A percentile compares a stretch with the other conserved stretches of the same genome.
Evolutionary conservation across 2,113 vertebrate species (phyloP).

Genomic region (Leptobrachium ailaonicum): DNA sequence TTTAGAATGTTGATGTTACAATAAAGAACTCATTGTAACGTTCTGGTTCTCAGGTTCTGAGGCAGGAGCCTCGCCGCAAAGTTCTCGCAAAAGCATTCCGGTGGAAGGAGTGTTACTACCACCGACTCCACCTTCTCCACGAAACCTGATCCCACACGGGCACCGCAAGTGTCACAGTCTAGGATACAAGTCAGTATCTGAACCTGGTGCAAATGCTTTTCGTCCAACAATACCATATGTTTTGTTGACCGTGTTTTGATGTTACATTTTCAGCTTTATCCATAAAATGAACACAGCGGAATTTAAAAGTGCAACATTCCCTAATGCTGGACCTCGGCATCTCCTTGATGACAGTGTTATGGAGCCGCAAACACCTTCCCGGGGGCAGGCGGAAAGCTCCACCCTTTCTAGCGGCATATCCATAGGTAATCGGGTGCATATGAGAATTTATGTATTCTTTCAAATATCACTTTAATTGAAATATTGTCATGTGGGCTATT

Average conservation of each 20-base stretch:
- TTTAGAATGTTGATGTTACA: too few species aligned
- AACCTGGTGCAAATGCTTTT: background rate
- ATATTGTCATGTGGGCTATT: too few species aligned
- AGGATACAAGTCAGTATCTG: conserved; percentile 89
- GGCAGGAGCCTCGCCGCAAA: conserved; percentile 84
- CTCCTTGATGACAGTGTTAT: conserved; percentile 95
- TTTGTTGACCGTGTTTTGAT: too few species aligned
- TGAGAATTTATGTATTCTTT: too few species aligned
- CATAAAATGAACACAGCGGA: conserved; percentile 96
- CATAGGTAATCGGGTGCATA: conserved; percentile 70
- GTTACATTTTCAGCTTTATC: conserved; percentile 78
- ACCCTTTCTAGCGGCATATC: conserved; percentile 96
- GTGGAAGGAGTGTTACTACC: conserved; percentile 81
- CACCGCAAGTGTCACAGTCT: conserved; percentile 97
- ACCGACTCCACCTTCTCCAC: conserved; percentile 87
- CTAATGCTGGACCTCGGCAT: conserved; percentile 92
- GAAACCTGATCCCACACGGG: conserved; percentile 88
- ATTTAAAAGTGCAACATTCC: conserved; percentile 96
- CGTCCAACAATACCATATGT: too few species aligned
- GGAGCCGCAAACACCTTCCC: conserved; percentile 87
- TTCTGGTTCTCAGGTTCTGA: conserved; percentile 75
- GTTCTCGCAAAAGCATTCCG: conserved; percentile 74
- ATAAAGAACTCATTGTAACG: background rate
- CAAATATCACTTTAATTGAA: too few species aligned
- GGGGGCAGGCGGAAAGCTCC: conserved; percentile 91